These are phyloP conservation scores for Acinonyx jubatus DNA, from an alignment of 2,113 vertebrate species.

Conservation along the genomic window DNA sequence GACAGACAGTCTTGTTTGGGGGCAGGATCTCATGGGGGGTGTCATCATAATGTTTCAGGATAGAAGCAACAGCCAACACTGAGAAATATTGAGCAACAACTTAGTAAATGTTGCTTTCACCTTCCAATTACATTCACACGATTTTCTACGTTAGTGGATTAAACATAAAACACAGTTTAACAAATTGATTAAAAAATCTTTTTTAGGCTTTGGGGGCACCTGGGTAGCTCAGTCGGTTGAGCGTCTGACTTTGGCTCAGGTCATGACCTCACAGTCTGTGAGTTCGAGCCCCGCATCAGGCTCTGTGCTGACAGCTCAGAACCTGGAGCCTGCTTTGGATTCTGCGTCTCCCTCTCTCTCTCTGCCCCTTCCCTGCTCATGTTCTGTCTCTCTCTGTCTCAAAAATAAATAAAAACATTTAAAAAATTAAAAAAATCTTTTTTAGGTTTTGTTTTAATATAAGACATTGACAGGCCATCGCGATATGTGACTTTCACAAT, in stretches of 20 bases:
- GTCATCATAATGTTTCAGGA: not conserved
- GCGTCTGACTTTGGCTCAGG: too few species aligned
- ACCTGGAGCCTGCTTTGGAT: too few species aligned
- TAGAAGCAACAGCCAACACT: not conserved
- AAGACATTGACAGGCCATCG: not conserved
- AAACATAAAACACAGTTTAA: not conserved
- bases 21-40: not conserved
- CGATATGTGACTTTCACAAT: not conserved
- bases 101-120: constrained; percentile 24
- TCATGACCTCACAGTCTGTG: too few species aligned
- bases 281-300: too few species aligned
- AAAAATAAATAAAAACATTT: too few species aligned
- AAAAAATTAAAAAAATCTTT: not conserved
- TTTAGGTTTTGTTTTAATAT: constrained; percentile 4
- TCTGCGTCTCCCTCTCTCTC: too few species aligned
- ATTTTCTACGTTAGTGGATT: not conserved
- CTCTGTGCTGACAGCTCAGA: too few species aligned
- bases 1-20: not conserved
- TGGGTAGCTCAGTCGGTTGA: too few species aligned
- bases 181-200: not conserved
- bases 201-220: not conserved
- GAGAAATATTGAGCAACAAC: not conserved
- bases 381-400: too few species aligned
- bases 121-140: not conserved
- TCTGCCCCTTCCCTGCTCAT: too few species aligned